phyloP scores from a whole-genome alignment of 2,113 vertebrate species.

The mouse (Mus musculus) region DNA sequence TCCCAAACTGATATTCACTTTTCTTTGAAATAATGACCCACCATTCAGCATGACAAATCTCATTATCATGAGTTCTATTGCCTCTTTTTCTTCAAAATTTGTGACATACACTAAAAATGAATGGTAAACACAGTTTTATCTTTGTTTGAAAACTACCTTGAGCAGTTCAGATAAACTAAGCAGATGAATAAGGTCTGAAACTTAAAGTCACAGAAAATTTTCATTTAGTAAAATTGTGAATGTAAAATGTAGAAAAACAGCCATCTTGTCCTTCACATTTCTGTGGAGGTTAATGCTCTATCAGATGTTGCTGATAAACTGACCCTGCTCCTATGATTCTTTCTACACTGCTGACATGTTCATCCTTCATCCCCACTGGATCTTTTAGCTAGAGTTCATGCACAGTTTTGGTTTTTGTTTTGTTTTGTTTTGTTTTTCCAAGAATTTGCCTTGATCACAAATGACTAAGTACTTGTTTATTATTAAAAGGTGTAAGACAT shows the following conservation, averaged over 20 bases:
- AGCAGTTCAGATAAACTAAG: slow-evolving; percentile 33
- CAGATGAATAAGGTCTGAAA: not conserved
- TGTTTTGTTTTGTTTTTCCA: not conserved
- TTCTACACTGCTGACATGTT: not conserved
- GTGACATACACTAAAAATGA: slow-evolving; percentile 19
- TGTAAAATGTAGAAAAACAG: not conserved
- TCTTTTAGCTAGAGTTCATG: not conserved
- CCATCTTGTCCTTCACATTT: not conserved
- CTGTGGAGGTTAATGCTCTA: not conserved
- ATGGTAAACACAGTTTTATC: not conserved
- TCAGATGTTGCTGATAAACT: not conserved
- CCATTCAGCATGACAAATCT: not conserved
- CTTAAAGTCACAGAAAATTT: slow-evolving; percentile 60
- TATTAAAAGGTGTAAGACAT: not conserved
- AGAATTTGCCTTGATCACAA: not conserved
- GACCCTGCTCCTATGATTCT: rapidly evolving
- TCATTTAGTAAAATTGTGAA: not conserved
- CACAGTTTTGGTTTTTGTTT: not conserved
- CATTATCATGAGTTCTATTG: not conserved
- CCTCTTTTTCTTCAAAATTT: slow-evolving; percentile 40
- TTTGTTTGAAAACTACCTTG: not conserved
- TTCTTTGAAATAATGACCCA: slow-evolving; percentile 53
- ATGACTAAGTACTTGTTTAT: not conserved
- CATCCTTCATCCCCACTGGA: not conserved
- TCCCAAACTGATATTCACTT: not conserved